These are phyloP conservation scores for Trachymyrmex cornetzi DNA, from an alignment of 1,140 invertebrate genomes.

Conservation along the genomic window DNA sequence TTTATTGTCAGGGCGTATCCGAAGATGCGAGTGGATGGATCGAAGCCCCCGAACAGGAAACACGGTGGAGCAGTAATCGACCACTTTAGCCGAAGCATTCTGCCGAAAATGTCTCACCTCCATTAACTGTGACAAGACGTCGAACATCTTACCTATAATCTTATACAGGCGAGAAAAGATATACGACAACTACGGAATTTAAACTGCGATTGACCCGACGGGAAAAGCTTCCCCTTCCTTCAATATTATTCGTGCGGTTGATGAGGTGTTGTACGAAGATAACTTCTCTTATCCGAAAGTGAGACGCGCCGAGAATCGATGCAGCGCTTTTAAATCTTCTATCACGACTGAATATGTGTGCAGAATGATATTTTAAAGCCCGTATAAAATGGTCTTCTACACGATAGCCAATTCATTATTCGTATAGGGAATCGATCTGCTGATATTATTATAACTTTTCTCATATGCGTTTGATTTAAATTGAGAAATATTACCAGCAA, in stretches of 20 bases:
- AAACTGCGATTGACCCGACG: conserved; percentile 46
- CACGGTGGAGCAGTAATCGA: conserved; percentile 41
- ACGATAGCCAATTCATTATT: not conserved
- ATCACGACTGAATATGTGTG: conserved; percentile 8
- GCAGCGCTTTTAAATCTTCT: conserved; percentile 42
- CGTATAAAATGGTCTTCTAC: conserved; percentile 8
- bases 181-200: conserved; percentile 51
- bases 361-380: conserved; percentile 17
- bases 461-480: not conserved
- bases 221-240: not conserved
- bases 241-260: conserved; percentile 28
- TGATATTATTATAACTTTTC: not conserved
- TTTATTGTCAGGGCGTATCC: conserved; percentile 54
- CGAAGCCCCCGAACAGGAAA: conserved; percentile 9
- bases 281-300: conserved; percentile 9
- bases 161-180: not conserved
- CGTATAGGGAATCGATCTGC: not conserved
- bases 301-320: conserved; percentile 46
- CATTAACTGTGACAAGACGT: conserved; percentile 50
- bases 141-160: conserved; percentile 52
- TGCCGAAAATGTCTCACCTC: conserved; percentile 55
- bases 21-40: conserved; percentile 16
- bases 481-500: not conserved
- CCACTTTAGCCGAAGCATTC: conserved; percentile 53
- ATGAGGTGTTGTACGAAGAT: conserved; percentile 15